Evolutionary conservation across 2,888 invertebrate genomes (phyloP).

Genomic region (Cotesia congregata): DNA sequence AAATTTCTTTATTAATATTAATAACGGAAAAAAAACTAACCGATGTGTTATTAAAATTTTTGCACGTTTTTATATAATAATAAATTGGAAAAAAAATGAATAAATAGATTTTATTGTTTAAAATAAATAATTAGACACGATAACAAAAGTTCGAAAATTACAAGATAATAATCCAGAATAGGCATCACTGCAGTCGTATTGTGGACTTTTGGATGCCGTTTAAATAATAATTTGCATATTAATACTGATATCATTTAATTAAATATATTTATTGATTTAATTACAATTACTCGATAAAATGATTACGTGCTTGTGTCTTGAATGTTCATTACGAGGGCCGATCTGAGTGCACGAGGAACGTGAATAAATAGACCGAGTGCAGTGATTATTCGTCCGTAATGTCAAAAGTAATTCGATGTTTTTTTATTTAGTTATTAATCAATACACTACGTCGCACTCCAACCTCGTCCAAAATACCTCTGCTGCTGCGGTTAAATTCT

Average conservation of each 20-base stretch:
- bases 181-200: constrained; percentile 71
- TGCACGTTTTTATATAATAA: constrained; percentile 28
- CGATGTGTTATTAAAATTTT: constrained; percentile 11
- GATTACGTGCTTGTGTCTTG: constrained; percentile 35
- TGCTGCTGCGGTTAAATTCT: constrained; percentile 69
- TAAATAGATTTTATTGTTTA: not conserved
- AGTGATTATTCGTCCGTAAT: constrained; percentile 48
- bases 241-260: constrained; percentile 27
- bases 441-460: constrained; percentile 52
- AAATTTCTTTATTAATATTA: constrained; percentile 8
- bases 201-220: constrained; percentile 71
- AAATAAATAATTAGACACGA: not conserved
- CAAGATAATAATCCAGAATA: constrained; percentile 67
- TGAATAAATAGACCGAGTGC: constrained; percentile 48
- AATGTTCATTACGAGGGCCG: constrained; percentile 41
- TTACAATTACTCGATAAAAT: constrained; percentile 7
- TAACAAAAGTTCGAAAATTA: constrained; percentile 7
- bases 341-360: constrained; percentile 50
- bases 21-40: constrained; percentile 38
- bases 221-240: constrained; percentile 48
- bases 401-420: constrained; percentile 31
- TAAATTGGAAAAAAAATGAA: constrained; percentile 30
- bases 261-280: constrained; percentile 8
- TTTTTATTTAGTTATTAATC: not conserved
- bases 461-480: constrained; percentile 70